Percentiles rank a stretch among this genome's conserved stretches.
Conservation (phyloP, 2,888 invertebrate species). For the Diplazon laetatorius region DNA sequence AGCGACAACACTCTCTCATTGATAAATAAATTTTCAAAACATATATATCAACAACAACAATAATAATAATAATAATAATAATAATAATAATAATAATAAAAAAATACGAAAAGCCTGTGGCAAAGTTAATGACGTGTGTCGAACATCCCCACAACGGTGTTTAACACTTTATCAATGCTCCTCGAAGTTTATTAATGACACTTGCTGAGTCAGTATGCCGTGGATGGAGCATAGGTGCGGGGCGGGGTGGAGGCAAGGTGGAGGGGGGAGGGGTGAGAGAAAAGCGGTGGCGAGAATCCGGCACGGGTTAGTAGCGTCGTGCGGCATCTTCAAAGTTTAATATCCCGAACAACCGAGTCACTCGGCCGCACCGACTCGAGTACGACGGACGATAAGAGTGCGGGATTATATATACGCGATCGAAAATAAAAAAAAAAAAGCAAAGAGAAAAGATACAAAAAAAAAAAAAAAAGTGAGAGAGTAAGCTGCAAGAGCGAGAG, state of each 20-base stretch:
- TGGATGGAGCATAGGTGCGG: too few relatives aligned
- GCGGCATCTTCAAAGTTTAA: constrained; percentile 79
- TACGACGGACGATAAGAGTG: constrained; percentile 37
- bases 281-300: constrained; percentile 55
- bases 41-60: too few relatives aligned
- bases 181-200: constrained; percentile 79
- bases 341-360: constrained; percentile 77
- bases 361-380: constrained; percentile 69
- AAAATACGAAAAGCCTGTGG: constrained; percentile 6
- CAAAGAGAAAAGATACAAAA: too few relatives aligned
- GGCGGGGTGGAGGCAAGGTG: too few relatives aligned
- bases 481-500: too few relatives aligned
- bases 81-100: neutral
- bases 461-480: too few relatives aligned
- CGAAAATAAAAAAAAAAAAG: too few relatives aligned
- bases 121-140: constrained; percentile 62
- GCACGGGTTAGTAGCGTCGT: constrained; percentile 9
- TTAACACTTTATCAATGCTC: constrained; percentile 78
- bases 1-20: too few relatives aligned
- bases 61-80: neutral
- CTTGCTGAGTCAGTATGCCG: constrained; percentile 78
- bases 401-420: constrained; percentile 41
- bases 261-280: too few relatives aligned
- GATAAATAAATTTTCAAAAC: neutral
- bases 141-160: constrained; percentile 65